Conservation (phyloP, 2,888 invertebrate genomes). For the Unio pictorum region DNA sequence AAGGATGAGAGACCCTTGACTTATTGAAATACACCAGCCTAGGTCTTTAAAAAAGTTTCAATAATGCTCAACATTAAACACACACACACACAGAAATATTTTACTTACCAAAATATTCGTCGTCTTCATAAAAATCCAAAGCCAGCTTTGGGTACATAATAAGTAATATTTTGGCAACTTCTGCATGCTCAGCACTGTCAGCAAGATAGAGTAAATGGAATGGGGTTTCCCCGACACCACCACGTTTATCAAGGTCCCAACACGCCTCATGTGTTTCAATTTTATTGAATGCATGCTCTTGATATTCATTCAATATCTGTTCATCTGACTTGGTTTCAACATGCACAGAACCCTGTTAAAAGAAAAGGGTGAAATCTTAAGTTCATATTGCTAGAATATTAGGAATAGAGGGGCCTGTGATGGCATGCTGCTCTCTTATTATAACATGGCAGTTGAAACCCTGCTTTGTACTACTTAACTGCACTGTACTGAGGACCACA, state of each 20-base stretch:
- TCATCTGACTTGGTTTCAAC: conserved; percentile 45
- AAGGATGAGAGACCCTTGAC: too few relatives aligned
- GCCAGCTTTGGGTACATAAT: conserved; percentile 92
- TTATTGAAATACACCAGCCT: too few relatives aligned
- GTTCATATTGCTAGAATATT: too few relatives aligned
- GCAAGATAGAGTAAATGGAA: conserved; percentile 96
- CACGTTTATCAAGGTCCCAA: conserved; percentile 98
- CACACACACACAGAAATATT: not conserved
- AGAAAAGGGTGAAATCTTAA: too few relatives aligned
- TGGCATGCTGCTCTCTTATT: too few relatives aligned
- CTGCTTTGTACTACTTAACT: too few relatives aligned
- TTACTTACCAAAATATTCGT: conserved; percentile 91
- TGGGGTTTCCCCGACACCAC: conserved; percentile 94
- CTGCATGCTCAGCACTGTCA: conserved; percentile 86
- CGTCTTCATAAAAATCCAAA: conserved; percentile 95
- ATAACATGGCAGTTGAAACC: too few relatives aligned
- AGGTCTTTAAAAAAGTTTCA: too few relatives aligned
- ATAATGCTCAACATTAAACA: too few relatives aligned
- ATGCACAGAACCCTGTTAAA: conserved; percentile 16
- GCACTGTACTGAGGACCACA: too few relatives aligned
- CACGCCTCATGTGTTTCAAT: conserved; percentile 80
- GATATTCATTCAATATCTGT: conserved; percentile 46
- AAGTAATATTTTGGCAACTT: conserved; percentile 89
- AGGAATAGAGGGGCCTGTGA: too few relatives aligned
- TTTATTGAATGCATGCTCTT: conserved; percentile 50